phyloP scores from a whole-genome alignment of 1,140 invertebrate species.

The Scylla paramamosain region DNA sequence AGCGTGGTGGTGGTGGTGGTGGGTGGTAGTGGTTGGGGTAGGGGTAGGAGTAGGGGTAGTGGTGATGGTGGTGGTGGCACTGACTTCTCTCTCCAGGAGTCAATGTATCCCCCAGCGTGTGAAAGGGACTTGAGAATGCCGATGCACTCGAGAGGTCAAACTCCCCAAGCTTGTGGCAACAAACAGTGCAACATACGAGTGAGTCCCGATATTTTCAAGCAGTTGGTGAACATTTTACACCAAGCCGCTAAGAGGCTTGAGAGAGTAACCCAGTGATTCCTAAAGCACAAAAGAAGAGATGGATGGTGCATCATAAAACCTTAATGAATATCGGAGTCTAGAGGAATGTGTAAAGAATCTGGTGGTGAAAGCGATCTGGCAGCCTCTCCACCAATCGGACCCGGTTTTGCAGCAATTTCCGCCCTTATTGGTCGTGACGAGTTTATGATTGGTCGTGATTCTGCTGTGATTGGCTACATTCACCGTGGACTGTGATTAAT shows the following conservation, averaged over 20 bases:
- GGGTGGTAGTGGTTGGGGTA: background rate
- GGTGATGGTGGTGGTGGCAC: background rate
- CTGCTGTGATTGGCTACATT: conserved; percentile 62
- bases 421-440: conserved; percentile 64
- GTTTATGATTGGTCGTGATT: conserved; percentile 67
- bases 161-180: background rate
- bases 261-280: background rate
- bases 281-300: background rate
- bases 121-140: background rate
- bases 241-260: background rate
- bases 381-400: conserved; percentile 49
- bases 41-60: too few relatives aligned
- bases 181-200: background rate
- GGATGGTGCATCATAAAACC: background rate
- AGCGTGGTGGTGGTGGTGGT: background rate
- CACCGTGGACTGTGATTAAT: conserved; percentile 65
- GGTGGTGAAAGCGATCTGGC: conserved; percentile 12
- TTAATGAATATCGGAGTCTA: conserved; percentile 38
- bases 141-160: background rate
- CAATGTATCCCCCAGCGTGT: background rate
- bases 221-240: background rate
- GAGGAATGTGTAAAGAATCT: conserved; percentile 60
- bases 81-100: background rate
- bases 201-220: background rate
- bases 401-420: background rate